Percentiles rank a stretch among this genome's conserved stretches.
Evolutionary conservation across 1,140 invertebrate species (phyloP).

Genomic region (Scylla paramamosain): DNA sequence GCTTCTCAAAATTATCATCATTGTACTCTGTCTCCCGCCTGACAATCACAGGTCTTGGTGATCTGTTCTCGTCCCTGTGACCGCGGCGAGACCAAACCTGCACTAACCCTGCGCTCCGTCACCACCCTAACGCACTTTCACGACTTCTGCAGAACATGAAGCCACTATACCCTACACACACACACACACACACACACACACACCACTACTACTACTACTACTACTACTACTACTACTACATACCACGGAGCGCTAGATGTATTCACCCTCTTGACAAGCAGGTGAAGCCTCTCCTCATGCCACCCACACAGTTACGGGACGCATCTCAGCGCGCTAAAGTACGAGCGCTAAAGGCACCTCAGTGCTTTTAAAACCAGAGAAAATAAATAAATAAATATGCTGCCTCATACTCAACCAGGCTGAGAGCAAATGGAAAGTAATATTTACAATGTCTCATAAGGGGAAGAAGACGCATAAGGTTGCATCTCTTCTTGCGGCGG

Average conservation of each 20-base stretch:
- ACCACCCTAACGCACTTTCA: not conserved
- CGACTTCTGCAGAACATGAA: not conserved
- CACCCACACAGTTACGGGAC: not conserved
- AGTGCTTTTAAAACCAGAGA: not conserved
- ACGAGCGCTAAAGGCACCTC: not conserved
- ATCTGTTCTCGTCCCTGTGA: not conserved
- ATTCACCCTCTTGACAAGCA: conserved; percentile 1
- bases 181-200: conserved; percentile 60
- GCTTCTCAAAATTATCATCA: not conserved
- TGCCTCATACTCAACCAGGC: not conserved
- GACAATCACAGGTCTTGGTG: not conserved
- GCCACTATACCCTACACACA: not conserved
- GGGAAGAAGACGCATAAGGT: not conserved
- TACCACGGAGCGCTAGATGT: not conserved
- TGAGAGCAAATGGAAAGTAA: not conserved
- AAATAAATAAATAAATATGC: not conserved
- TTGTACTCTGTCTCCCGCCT: not conserved
- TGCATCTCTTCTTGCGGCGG: not conserved
- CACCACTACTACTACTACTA: too few relatives aligned
- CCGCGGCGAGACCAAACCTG: not conserved
- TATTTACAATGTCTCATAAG: not conserved
- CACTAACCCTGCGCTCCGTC: not conserved
- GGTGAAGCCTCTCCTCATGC: not conserved
- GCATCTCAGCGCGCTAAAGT: not conserved
- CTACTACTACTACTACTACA: conserved; percentile 9